A percentile compares a stretch with the other conserved stretches of the same genome.
Evolutionary conservation across 2,113 vertebrate genomes (phyloP).

Genomic region (Tylochromis polylepis): DNA sequence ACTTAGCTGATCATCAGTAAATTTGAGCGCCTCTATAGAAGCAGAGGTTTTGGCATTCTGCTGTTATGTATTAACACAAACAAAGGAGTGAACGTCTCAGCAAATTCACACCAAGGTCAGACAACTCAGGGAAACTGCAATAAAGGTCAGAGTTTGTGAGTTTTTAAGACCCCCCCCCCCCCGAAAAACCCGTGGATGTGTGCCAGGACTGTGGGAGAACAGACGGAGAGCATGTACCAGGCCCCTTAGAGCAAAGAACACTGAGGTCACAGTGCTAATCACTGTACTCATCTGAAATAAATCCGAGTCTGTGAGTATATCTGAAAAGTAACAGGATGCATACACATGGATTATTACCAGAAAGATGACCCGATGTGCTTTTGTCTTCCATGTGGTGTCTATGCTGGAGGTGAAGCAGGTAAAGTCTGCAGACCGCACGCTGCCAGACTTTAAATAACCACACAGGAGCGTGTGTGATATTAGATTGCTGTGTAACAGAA

Average conservation of each 20-base stretch:
- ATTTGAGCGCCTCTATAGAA: accelerated
- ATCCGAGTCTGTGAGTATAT: neutral
- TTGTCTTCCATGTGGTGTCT: neutral
- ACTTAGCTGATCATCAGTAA: neutral
- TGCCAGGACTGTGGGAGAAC: neutral
- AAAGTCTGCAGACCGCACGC: neutral
- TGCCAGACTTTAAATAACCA: neutral
- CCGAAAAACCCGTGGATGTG: neutral
- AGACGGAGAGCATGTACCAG: neutral
- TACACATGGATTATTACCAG: neutral
- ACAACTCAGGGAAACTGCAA: neutral
- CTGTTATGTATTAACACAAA: neutral
- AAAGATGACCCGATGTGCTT: neutral
- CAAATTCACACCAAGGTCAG: neutral
- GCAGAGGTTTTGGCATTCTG: neutral
- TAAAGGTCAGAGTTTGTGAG: no score
- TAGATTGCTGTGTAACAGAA: neutral
- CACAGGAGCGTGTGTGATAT: neutral
- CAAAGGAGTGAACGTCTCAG: neutral
- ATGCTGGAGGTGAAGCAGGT: neutral
- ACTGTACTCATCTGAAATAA: neutral
- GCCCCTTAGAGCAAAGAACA: neutral
- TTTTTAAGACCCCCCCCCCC: neutral
- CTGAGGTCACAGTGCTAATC: neutral
- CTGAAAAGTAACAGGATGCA: neutral